Conservation (phyloP, 2,113 vertebrate species). For the Lepisosteus oculatus region DNA sequence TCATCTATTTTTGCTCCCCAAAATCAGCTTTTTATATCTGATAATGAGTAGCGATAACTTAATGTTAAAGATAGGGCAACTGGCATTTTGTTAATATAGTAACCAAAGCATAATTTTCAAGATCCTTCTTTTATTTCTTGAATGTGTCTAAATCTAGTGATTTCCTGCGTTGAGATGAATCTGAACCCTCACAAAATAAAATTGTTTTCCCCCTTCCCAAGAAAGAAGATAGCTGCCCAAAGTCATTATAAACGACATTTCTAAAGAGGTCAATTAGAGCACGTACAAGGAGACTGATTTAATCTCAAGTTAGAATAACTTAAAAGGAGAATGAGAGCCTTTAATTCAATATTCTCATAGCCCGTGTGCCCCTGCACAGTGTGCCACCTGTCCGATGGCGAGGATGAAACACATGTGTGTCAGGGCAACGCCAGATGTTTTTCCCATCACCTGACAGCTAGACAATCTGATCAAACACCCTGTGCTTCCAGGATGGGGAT, state of each 20-base stretch:
- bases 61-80: too few relatives aligned
- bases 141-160: conserved; percentile 15
- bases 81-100: too few relatives aligned
- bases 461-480: conserved; percentile 11
- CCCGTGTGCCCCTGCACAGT: not conserved
- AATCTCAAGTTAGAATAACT: not conserved
- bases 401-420: conserved; percentile 9
- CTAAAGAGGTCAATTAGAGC: not conserved
- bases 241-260: not conserved
- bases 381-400: conserved; percentile 6
- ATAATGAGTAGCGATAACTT: too few relatives aligned
- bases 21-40: too few relatives aligned
- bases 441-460: not conserved
- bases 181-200: not conserved
- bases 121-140: not conserved
- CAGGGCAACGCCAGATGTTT: not conserved
- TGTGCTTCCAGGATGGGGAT: not conserved
- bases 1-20: too few relatives aligned
- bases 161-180: conserved; percentile 13
- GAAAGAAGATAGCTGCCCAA: conserved; percentile 6
- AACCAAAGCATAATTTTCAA: not conserved
- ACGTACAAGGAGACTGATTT: not conserved
- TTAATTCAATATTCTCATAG: conserved; percentile 26
- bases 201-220: conserved; percentile 11
- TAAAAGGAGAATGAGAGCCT: not conserved